Conservation (phyloP, 2,113 vertebrate genomes). For the Charina bottae region DNA sequence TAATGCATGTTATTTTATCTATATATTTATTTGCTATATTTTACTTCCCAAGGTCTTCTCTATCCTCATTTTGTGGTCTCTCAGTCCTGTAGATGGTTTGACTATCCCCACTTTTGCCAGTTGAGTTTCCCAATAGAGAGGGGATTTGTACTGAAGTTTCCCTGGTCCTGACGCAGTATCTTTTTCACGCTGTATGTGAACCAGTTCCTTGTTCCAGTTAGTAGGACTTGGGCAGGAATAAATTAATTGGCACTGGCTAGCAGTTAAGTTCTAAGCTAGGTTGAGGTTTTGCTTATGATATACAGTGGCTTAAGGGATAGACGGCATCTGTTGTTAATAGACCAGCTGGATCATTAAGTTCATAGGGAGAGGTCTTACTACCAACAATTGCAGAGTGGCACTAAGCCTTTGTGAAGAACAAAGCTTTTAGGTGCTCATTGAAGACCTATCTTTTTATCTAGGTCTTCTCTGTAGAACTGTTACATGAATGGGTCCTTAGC, state of each 20-base stretch:
- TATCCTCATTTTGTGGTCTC: background rate
- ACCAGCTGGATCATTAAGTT: background rate
- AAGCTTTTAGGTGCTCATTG: background rate
- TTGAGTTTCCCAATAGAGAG: background rate
- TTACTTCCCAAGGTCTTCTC: background rate
- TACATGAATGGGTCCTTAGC: background rate
- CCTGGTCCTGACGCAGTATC: background rate
- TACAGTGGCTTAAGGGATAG: background rate
- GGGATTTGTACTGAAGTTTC: background rate
- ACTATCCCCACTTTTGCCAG: background rate
- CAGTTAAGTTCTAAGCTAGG: background rate
- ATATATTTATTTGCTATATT: background rate
- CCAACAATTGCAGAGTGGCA: background rate
- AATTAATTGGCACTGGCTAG: background rate
- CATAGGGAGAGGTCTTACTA: background rate
- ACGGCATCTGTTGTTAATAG: background rate
- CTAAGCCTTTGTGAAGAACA: background rate
- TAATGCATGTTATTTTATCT: background rate
- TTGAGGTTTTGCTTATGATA: background rate
- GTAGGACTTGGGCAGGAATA: background rate
- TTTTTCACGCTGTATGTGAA: background rate
- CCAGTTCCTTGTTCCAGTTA: no score
- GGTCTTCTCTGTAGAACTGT: background rate
- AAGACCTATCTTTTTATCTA: background rate
- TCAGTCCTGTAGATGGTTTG: background rate